phyloP scores from a whole-genome alignment of 2,113 vertebrate species.

The Epinephelus lanceolatus region DNA sequence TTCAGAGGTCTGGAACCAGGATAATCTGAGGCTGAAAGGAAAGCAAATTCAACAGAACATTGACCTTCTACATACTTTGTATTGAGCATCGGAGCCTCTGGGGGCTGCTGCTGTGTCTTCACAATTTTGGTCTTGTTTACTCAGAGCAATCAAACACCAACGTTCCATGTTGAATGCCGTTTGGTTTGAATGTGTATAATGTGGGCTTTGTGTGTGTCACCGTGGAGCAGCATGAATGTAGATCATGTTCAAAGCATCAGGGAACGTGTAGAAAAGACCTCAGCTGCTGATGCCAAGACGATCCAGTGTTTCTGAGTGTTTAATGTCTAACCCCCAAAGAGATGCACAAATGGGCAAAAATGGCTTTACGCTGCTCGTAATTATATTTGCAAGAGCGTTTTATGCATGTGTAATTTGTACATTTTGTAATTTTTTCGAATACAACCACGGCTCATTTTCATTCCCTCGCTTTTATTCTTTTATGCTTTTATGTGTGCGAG shows the following conservation, averaged over 20 bases:
- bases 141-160: not conserved
- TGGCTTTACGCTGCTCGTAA: not conserved
- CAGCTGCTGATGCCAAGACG: not conserved
- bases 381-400: conserved; percentile 3
- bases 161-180: not conserved
- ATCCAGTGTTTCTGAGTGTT: not conserved
- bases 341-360: not conserved
- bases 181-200: not conserved
- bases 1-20: not conserved
- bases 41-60: not conserved
- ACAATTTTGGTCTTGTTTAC: no score
- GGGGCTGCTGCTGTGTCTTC: not conserved
- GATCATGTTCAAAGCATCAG: not conserved
- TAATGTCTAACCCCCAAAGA: not conserved
- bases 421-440: conserved; percentile 10
- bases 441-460: not conserved
- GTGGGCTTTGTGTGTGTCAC: not conserved
- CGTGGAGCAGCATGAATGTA: not conserved
- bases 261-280: not conserved
- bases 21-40: not conserved
- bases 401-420: conserved; percentile 13
- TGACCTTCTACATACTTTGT: not conserved
- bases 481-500: not conserved
- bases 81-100: no score
- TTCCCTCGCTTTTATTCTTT: not conserved